Conservation (phyloP, 2,888 invertebrate species). For the Sylvicola cinctus region DNA sequence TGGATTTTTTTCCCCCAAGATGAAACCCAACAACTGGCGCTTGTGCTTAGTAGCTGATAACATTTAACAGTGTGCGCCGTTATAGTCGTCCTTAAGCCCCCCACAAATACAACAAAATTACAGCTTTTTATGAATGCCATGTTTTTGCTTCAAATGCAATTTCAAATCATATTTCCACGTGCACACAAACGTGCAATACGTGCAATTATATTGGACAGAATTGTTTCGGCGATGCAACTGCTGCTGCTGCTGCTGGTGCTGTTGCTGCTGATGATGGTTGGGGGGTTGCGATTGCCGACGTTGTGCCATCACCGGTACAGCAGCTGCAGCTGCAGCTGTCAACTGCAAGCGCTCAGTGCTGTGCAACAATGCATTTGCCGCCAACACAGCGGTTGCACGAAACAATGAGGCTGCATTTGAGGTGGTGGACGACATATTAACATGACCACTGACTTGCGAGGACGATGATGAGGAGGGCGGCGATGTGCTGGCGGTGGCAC, state of each 20-base stretch:
- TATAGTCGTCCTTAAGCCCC: too few species aligned
- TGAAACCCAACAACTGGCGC: too few species aligned
- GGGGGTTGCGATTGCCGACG: too few species aligned
- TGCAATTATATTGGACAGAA: slow-evolving; percentile 20
- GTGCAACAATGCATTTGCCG: not conserved
- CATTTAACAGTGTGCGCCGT: too few species aligned
- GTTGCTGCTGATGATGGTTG: slow-evolving; percentile 17
- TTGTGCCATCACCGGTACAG: slow-evolving; percentile 1
- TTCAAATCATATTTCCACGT: slow-evolving; percentile 26
- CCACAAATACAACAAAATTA: too few species aligned
- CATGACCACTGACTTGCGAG: too few species aligned
- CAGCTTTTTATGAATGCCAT: slow-evolving; percentile 26
- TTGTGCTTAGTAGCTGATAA: too few species aligned
- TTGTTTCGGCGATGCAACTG: slow-evolving; percentile 12
- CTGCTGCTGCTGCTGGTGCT: slow-evolving; percentile 4
- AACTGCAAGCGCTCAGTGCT: not conserved
- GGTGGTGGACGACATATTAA: slow-evolving; percentile 13
- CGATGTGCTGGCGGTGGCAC: slow-evolving; percentile 7
- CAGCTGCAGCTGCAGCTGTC: slow-evolving; percentile 2
- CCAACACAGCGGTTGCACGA: slow-evolving; percentile 5
- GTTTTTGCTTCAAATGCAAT: slow-evolving; percentile 24
- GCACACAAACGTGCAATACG: slow-evolving; percentile 23
- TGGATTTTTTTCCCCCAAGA: too few species aligned
- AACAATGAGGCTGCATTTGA: slow-evolving; percentile 9
- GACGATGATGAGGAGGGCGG: slow-evolving; percentile 8